Evolutionary conservation across 2,113 vertebrate species (phyloP).

Genomic region (Amblyornis subalaris): DNA sequence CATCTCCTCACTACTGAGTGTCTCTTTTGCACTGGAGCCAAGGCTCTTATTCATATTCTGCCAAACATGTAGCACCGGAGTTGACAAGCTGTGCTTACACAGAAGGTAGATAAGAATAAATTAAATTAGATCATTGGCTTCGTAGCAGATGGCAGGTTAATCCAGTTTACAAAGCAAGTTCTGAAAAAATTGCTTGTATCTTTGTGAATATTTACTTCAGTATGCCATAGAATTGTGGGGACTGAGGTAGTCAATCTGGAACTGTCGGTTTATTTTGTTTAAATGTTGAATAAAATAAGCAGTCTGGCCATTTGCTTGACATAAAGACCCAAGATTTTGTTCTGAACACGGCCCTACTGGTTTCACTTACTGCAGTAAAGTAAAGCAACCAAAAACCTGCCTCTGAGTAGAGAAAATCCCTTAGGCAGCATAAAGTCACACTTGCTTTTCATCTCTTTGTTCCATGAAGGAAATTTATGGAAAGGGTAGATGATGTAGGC

Average conservation of each 20-base stretch:
- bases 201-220: background rate
- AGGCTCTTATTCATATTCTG: slow-evolving; percentile 51
- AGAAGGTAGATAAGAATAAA: slow-evolving; percentile 71
- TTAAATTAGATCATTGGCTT: slow-evolving; percentile 70
- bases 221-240: background rate
- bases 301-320: background rate
- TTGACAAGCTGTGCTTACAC: slow-evolving; percentile 67
- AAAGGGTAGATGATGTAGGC: background rate
- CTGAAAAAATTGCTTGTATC: background rate
- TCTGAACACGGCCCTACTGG: background rate
- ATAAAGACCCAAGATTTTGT: background rate
- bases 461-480: background rate
- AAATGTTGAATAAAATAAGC: background rate
- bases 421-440: background rate
- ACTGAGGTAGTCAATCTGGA: background rate
- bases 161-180: slow-evolving; percentile 49
- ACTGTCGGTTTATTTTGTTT: background rate
- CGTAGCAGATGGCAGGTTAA: slow-evolving; percentile 64
- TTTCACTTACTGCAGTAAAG: background rate
- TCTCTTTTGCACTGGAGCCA: slow-evolving; percentile 21
- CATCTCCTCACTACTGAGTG: slow-evolving; percentile 2
- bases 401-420: background rate
- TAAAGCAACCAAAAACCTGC: background rate
- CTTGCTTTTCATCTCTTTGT: background rate
- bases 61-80: slow-evolving; percentile 48